Percentiles rank a stretch among this genome's conserved stretches.
These are phyloP conservation scores for Bimastos eiseni DNA, from an alignment of 2,888 invertebrate genomes.

Conservation along the genomic window DNA sequence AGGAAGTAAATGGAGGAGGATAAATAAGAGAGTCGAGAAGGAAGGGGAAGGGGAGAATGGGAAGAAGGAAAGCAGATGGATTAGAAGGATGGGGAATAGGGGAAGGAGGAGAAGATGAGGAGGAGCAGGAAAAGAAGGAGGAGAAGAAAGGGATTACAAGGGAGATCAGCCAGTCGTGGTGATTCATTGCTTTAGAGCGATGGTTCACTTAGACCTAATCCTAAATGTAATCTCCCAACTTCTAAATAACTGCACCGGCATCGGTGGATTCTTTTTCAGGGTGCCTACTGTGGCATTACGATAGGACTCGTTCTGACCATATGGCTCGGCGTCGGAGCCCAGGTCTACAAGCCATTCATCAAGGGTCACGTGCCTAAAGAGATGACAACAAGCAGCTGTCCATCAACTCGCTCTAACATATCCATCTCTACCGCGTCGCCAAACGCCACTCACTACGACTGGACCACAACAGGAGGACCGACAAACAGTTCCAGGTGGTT, in stretches of 20 bases:
- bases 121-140: no score
- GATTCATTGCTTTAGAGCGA: no score
- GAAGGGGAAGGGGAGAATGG: no score
- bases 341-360: constrained; percentile 63
- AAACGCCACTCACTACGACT: neutral
- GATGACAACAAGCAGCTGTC: constrained; percentile 28
- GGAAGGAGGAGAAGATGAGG: no score
- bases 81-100: no score
- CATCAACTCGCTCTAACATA: neutral
- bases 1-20: no score
- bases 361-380: constrained; percentile 28
- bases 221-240: no score
- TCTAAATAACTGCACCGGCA: neutral
- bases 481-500: neutral
- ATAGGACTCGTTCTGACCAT: constrained; percentile 72
- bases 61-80: no score
- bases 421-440: neutral
- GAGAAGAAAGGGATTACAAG: no score
- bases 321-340: constrained; percentile 83
- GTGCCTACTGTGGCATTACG: constrained; percentile 72
- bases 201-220: no score
- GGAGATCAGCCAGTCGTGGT: no score
- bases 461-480: neutral
- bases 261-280: constrained; percentile 63
- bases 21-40: no score